Percentiles rank a stretch among this genome's conserved stretches.
These are phyloP conservation scores for Acanthurus lineatus DNA, from an alignment of 2,797 vertebrate genomes.

Conservation along the genomic window DNA sequence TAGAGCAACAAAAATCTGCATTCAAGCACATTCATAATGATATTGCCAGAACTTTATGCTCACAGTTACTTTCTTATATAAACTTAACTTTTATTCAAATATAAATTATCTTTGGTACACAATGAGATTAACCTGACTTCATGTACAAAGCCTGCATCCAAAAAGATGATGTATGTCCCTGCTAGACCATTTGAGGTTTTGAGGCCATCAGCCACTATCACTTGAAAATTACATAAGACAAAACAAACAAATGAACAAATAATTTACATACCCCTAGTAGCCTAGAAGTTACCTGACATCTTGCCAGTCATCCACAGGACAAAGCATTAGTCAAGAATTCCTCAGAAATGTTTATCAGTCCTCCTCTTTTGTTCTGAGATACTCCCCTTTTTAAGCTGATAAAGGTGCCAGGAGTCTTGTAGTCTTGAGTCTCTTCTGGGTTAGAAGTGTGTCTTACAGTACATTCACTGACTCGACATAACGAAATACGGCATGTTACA, in stretches of 20 bases:
- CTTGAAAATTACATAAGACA: not conserved
- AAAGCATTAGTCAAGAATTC: conserved; percentile 11
- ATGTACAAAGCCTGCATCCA: too few species aligned
- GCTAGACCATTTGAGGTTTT: too few species aligned
- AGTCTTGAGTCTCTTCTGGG: conserved; percentile 32
- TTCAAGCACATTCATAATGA: too few species aligned
- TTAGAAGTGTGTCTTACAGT: conserved; percentile 44
- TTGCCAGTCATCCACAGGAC: not conserved
- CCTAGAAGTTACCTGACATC: not conserved
- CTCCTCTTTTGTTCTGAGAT: conserved; percentile 6
- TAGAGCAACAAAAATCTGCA: too few species aligned
- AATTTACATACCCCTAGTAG: not conserved
- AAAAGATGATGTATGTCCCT: too few species aligned
- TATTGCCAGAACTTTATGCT: too few species aligned
- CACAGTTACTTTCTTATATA: too few species aligned
- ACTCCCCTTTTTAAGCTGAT: conserved; percentile 12
- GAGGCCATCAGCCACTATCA: not conserved
- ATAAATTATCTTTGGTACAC: too few species aligned
- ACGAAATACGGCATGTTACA: conserved; percentile 60
- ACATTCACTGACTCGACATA: conserved; percentile 46
- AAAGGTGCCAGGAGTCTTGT: conserved; percentile 43
- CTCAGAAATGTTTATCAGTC: not conserved
- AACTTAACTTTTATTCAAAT: too few species aligned
- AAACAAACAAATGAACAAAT: not conserved
- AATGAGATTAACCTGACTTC: too few species aligned